Conservation (phyloP, 2,888 invertebrate species). For the Ophonus ardosiacus region DNA sequence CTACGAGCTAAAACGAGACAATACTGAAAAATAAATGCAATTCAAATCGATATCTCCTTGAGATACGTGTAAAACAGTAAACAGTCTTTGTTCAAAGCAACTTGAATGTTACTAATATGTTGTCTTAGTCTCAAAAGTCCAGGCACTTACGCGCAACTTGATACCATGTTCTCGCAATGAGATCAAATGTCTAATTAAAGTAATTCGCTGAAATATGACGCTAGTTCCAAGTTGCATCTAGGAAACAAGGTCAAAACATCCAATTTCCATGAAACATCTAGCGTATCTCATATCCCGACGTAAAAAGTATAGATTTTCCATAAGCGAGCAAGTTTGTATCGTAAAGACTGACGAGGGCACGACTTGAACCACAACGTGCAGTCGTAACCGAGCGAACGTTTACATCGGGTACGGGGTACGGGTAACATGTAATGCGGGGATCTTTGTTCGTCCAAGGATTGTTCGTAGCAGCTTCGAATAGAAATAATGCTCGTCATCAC, state of each 20-base stretch:
- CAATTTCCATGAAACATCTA: slow-evolving; percentile 27
- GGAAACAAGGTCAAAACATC: slow-evolving; percentile 18
- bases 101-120: neutral
- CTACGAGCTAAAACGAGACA: too few species aligned
- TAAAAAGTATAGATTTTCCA: slow-evolving; percentile 29
- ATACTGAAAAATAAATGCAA: too few species aligned
- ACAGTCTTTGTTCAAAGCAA: too few species aligned
- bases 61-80: too few species aligned
- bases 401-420: too few species aligned
- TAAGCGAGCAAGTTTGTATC: slow-evolving; percentile 4
- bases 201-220: slow-evolving; percentile 5
- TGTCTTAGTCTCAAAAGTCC: neutral
- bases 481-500: too few species aligned
- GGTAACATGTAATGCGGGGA: too few species aligned
- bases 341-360: slow-evolving; percentile 1
- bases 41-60: too few species aligned
- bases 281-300: slow-evolving; percentile 17
- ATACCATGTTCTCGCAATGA: neutral
- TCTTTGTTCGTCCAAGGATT: neutral
- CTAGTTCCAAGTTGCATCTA: neutral
- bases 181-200: neutral
- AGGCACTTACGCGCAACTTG: neutral
- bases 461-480: too few species aligned
- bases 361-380: slow-evolving; percentile 2
- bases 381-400: neutral